phyloP scores from a whole-genome alignment of 2,113 vertebrate genomes.

The human (Homo sapiens) region DNA sequence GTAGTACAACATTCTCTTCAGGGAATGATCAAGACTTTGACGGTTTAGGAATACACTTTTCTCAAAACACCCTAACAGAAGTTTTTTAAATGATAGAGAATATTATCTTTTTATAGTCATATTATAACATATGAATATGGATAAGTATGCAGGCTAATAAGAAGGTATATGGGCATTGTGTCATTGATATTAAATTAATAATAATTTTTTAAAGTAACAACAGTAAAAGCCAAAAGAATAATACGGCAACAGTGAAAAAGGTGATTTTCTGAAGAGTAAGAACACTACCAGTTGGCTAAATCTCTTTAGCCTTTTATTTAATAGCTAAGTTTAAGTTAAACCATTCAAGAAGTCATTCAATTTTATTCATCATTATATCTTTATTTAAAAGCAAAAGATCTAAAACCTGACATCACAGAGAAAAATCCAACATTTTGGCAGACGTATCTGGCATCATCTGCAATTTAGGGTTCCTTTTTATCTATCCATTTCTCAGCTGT shows the following conservation, averaged over 20 bases:
- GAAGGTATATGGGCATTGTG: not conserved
- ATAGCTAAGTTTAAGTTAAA: not conserved
- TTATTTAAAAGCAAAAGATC: not conserved
- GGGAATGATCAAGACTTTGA: not conserved
- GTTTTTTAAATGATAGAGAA: not conserved
- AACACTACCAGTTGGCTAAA: not conserved
- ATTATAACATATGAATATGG: not conserved
- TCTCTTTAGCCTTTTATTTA: conserved; percentile 8
- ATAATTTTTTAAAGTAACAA: not conserved
- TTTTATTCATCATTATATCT: not conserved
- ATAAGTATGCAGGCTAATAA: not conserved
- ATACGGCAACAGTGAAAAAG: not conserved
- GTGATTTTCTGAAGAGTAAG: not conserved
- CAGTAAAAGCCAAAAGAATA: not conserved
- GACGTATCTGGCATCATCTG: not conserved
- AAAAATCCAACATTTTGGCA: too few species aligned
- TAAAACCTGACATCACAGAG: not conserved
- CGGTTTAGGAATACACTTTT: not conserved
- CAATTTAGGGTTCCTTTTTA: not conserved
- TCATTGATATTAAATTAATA: not conserved
- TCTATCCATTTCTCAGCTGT: not conserved
- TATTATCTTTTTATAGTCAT: not conserved
- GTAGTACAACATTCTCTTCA: not conserved
- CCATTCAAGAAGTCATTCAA: not conserved
- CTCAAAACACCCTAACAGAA: not conserved